Base-by-base conservation (phyloP, 2,797 vertebrate species). In the Sandelia bainsii region DNA sequence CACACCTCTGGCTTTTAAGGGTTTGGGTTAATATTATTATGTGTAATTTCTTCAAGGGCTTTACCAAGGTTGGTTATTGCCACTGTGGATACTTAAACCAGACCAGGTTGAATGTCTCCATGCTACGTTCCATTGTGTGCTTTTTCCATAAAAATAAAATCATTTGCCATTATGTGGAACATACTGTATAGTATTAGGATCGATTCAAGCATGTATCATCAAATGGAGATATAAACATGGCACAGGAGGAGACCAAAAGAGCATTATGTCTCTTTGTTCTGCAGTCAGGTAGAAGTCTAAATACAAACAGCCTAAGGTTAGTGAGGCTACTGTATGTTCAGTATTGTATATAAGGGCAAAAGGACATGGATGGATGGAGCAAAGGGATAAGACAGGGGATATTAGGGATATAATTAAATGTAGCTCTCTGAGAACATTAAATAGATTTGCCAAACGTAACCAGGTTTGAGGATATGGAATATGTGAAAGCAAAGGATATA, bases 301-400 rank as follows among this genome's bases (percentile, higher is more conserved):
- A 83, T 77, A 57, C 71, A 89, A 85, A 83, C 69, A 73, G 56
- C 80, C 80, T 39, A 13, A 49, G 67, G 73, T 52, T 39, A 72
- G 46, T 45, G 23, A 63, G 25, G 48, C 70, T 67, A 4, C 58
- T 73, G 51, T 68, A 75, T 77, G 14, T 64, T 25, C 65, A 75
- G 40, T 65, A 32, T 40, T 54, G 42, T 63, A 59, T 44, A 27
- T 20, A 29, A 16, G 34, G 29, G 63, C 27, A 60, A 54, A 66
- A 40, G 39, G 39, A 59, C 23, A 67, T n/a, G 50, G 51, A 49
- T n/a, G 50, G 51, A 49, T 69, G 25, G 44, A 72, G 57, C 46
- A 51, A 60, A 66, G n/a, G 46, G 58, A 72, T 48, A 60, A 32
- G 19, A 54, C 56, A 27, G 22, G 32, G 17, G 64, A 62, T 63